phyloP scores from a whole-genome alignment of 2,888 invertebrate genomes.

The Tridacna gigas region DNA sequence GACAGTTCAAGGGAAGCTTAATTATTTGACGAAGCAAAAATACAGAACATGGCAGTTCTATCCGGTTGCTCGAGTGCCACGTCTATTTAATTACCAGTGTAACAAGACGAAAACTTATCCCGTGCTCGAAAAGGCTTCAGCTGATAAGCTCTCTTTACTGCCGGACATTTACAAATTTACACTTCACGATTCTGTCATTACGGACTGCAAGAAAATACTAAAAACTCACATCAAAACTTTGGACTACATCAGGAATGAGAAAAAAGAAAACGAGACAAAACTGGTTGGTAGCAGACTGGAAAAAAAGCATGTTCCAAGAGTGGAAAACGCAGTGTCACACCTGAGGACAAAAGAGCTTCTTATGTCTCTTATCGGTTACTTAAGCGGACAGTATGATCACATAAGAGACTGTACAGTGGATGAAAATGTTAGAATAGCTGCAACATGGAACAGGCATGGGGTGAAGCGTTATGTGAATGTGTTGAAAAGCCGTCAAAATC shows the following conservation, averaged over 20 bases:
- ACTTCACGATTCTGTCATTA: not conserved
- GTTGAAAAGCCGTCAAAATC: not conserved
- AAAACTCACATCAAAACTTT: slow-evolving; percentile 1
- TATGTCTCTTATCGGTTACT: slow-evolving; percentile 25
- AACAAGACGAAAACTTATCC: slow-evolving; percentile 92
- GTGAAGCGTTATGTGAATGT: slow-evolving; percentile 53
- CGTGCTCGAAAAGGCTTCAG: not conserved
- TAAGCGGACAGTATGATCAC: slow-evolving; percentile 67
- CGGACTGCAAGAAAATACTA: not conserved
- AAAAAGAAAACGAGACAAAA: not conserved
- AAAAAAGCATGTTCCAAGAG: not conserved
- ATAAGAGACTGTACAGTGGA: slow-evolving; percentile 88
- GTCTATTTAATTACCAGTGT: slow-evolving; percentile 89
- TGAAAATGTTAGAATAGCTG: slow-evolving; percentile 91
- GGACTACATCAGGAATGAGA: not conserved
- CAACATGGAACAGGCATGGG: slow-evolving; percentile 89
- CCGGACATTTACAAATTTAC: slow-evolving; percentile 78
- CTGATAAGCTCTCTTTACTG: slow-evolving; percentile 14
- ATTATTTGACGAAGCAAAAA: slow-evolving; percentile 63
- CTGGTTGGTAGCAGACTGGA: not conserved
- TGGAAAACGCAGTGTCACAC: slow-evolving; percentile 34
- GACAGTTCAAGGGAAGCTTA: slow-evolving; percentile 68
- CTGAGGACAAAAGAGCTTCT: slow-evolving; percentile 23
- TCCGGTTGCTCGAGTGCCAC: slow-evolving; percentile 52
- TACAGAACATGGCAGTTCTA: slow-evolving; percentile 52